Percentiles rank a stretch among this genome's conserved stretches.
Conservation (phyloP, 1,140 invertebrate genomes). For the Drosophila suzukii region DNA sequence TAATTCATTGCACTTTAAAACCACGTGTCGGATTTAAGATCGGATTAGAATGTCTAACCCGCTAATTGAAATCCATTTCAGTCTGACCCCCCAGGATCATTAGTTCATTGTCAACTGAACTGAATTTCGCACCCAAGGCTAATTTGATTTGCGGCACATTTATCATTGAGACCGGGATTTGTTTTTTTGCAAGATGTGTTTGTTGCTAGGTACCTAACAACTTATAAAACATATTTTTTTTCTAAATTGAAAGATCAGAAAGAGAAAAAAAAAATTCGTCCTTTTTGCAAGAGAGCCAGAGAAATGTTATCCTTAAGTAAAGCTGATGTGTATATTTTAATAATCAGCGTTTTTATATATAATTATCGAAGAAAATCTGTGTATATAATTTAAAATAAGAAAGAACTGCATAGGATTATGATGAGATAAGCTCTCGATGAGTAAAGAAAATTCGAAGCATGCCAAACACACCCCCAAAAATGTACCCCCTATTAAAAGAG, state of each 20-base stretch:
- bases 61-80: slow-evolving; percentile 20
- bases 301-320: too few species aligned
- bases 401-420: too few species aligned
- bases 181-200: background rate
- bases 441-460: background rate
- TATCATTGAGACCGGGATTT: background rate
- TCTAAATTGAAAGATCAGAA: too few species aligned
- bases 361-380: too few species aligned
- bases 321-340: too few species aligned
- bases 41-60: slow-evolving; percentile 20
- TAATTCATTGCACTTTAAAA: slow-evolving; percentile 53
- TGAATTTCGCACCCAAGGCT: slow-evolving; percentile 61
- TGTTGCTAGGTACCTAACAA: background rate
- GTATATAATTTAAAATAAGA: too few species aligned
- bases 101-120: slow-evolving; percentile 27
- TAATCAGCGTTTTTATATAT: too few species aligned
- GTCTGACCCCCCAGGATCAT: slow-evolving; percentile 10
- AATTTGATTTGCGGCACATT: slow-evolving; percentile 49
- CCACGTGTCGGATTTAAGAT: slow-evolving; percentile 50
- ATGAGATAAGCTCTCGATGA: background rate
- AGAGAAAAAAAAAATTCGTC: too few species aligned
- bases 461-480: background rate
- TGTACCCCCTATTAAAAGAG: slow-evolving; percentile 1
- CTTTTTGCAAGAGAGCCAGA: too few species aligned
- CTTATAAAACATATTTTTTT: too few species aligned